Conservation (phyloP, 2,113 vertebrate genomes). For the Psilopogon haemacephalus region DNA sequence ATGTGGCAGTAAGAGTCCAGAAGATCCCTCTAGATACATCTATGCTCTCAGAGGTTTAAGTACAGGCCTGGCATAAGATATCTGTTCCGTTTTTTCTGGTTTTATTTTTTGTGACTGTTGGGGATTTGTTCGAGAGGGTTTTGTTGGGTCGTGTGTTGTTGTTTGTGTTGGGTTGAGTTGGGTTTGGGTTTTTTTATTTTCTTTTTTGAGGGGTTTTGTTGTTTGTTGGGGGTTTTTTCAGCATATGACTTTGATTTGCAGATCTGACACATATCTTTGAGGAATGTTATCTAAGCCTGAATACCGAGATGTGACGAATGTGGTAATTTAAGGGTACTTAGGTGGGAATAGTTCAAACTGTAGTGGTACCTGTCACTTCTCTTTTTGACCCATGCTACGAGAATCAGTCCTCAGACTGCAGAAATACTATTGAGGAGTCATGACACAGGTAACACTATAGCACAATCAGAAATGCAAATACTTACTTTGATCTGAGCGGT, state of each 20-base stretch:
- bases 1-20: background rate
- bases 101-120: too few species aligned
- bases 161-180: too few species aligned
- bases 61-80: background rate
- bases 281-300: slow-evolving; percentile 2
- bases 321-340: background rate
- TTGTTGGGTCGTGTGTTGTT: too few species aligned
- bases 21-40: background rate
- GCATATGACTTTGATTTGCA: slow-evolving; percentile 5
- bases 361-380: background rate
- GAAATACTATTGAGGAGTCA: background rate
- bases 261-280: background rate
- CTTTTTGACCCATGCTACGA: background rate
- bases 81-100: background rate
- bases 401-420: background rate
- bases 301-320: background rate
- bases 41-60: background rate
- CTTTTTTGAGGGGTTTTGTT: too few species aligned
- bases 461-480: background rate
- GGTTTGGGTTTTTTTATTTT: background rate
- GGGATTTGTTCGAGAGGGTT: too few species aligned
- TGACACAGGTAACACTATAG: background rate
- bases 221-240: background rate
- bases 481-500: background rate
- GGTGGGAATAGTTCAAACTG: background rate